Conservation (phyloP, 2,113 vertebrate genomes). For the Nannobrachium achirus region DNA sequence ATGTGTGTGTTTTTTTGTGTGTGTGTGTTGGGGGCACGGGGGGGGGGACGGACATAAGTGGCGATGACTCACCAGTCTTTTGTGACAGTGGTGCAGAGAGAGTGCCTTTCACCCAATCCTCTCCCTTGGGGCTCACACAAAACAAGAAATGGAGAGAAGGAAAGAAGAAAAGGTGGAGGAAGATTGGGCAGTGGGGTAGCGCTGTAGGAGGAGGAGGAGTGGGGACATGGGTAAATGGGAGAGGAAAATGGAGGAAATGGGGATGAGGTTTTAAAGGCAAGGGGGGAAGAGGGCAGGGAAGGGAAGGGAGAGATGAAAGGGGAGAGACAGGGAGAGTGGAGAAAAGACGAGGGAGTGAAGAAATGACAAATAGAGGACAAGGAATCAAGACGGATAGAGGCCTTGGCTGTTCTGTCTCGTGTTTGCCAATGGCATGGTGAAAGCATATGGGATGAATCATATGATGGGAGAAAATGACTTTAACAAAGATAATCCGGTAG, state of each 20-base stretch:
- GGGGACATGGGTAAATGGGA: constrained; percentile 56
- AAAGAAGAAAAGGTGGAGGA: constrained; percentile 44
- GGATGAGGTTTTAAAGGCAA: not conserved
- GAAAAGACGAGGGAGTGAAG: constrained; percentile 38
- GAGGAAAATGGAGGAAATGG: constrained; percentile 47
- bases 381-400: constrained; percentile 41
- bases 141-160: constrained; percentile 69
- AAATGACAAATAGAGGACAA: constrained; percentile 58
- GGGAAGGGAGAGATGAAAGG: constrained; percentile 59
- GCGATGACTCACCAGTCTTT: constrained; percentile 79
- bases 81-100: constrained; percentile 77
- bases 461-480: constrained; percentile 27
- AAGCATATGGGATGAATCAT: constrained; percentile 54
- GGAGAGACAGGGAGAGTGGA: constrained; percentile 26
- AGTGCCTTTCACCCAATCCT: constrained; percentile 72
- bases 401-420: constrained; percentile 37
- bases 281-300: constrained; percentile 31
- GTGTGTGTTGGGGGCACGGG: constrained; percentile 23
- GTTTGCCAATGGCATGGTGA: constrained; percentile 60
- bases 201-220: constrained; percentile 35
- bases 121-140: constrained; percentile 68
- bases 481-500: constrained; percentile 40
- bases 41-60: constrained; percentile 75
- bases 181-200: constrained; percentile 55
- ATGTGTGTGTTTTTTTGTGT: constrained; percentile 56